phyloP scores from a whole-genome alignment of 2,113 vertebrate species.

The Tiliqua scincoides region DNA sequence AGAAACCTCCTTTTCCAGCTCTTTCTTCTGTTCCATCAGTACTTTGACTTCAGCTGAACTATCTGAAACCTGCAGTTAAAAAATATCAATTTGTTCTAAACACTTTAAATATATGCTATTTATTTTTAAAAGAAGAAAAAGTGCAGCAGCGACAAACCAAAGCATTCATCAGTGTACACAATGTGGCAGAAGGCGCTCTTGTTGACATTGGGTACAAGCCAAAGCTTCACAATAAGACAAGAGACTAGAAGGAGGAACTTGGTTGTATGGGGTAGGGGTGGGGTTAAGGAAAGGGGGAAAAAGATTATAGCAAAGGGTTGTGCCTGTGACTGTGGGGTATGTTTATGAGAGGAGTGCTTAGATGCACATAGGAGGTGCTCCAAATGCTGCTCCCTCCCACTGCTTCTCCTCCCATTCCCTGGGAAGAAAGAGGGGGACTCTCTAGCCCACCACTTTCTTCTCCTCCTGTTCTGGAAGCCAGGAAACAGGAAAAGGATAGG shows the following conservation, averaged over 20 bases:
- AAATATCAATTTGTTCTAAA: background rate
- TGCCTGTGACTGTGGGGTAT: background rate
- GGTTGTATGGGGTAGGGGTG: too few relatives aligned
- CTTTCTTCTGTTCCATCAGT: conserved; percentile 85
- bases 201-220: background rate
- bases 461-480: too few relatives aligned
- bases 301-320: background rate
- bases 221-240: background rate
- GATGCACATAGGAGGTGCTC: too few relatives aligned
- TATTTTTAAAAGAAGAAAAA: background rate
- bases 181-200: background rate
- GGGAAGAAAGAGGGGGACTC: too few relatives aligned
- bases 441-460: too few relatives aligned
- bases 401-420: too few relatives aligned
- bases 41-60: conserved; percentile 82
- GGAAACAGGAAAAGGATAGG: too few relatives aligned
- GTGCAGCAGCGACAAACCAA: background rate
- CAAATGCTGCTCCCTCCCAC: too few relatives aligned
- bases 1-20: conserved; percentile 82
- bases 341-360: too few relatives aligned
- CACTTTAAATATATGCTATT: background rate
- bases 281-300: background rate
- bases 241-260: background rate
- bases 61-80: conserved; percentile 76
- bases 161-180: background rate